Base-by-base conservation (phyloP, 2,113 vertebrate genomes). In the Uria aalge region DNA sequence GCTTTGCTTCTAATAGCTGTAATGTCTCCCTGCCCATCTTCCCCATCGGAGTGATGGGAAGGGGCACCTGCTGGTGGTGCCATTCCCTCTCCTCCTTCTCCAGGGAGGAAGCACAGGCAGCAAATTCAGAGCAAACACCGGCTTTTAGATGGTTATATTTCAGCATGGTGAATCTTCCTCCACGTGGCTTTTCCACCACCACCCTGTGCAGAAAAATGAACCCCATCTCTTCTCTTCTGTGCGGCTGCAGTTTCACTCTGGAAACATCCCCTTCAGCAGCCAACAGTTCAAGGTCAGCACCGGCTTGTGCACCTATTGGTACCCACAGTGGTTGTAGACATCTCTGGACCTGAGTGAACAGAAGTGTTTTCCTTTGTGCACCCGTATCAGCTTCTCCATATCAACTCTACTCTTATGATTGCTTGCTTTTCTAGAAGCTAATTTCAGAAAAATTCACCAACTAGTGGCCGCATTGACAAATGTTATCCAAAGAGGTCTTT, bases 341-440 rank as follows among this genome's bases (percentile, higher is more conserved):
- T 47, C 74, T 92, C 38, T 15, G 10, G n/a, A 63, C 74, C 0
- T 0, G 19, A 69, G 34, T 15, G 45, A 82, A 66, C 34, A n/a
- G 27, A 48, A 59, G 15, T 8, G 53, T 59, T 91, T 93, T 55
- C 43, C 12, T 15, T 47, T 23, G 24, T 55, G 38, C 32, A 57
- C 12, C 45, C 3, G 0, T 38, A 48, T 56, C 48, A 57, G 12
- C 8, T 63, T 72, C 41, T 84, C 23, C 2, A 0, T 82, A 16
- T 85, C 60, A 75, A 5, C 40, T 80, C 3, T 48, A 21, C 15
- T 66, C 45, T 69, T 27, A 15, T 0, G 0, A 23, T 45, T 85
- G 19, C 56, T 78, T 62, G 34, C 36, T 92, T 84, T 82, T 47
- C 45, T 7, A 9, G 38, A 71, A 81, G 41, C 19, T 78, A 36